Conservation (phyloP, 2,888 invertebrate genomes). For the Ormyrus nitidulus region DNA sequence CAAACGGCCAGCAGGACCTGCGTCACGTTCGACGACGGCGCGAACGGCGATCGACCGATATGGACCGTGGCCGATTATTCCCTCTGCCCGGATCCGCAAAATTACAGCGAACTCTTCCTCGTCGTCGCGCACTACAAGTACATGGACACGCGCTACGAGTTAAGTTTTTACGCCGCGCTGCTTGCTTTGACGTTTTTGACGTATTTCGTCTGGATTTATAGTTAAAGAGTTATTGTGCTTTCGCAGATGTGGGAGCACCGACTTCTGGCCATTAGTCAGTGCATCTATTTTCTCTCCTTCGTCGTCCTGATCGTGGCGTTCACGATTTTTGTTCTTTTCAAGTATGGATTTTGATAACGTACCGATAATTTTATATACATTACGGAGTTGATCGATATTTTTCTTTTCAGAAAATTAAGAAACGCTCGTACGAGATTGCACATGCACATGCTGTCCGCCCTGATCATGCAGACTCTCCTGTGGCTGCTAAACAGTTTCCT, state of each 20-base stretch:
- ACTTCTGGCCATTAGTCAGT: conserved; percentile 11
- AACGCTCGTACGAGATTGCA: conserved; percentile 37
- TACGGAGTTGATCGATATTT: too few species aligned
- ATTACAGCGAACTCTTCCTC: conserved; percentile 10
- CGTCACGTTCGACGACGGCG: conserved; percentile 1
- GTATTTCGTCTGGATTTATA: too few species aligned
- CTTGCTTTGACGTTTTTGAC: too few species aligned
- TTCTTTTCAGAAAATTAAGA: conserved; percentile 30
- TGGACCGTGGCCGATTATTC: conserved; percentile 33
- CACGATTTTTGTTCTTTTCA: conserved; percentile 20
- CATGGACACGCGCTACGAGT: neutral
- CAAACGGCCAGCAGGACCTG: conserved; percentile 41
- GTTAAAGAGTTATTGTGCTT: neutral
- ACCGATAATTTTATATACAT: neutral
- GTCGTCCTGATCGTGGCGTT: conserved; percentile 12
- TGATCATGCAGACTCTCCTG: conserved; percentile 15
- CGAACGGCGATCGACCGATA: neutral
- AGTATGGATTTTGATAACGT: neutral
- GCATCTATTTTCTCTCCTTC: conserved; percentile 21
- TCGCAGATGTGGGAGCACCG: conserved; percentile 32
- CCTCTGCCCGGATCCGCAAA: conserved; percentile 8
- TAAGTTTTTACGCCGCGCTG: conserved; percentile 1
- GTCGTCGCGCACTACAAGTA: neutral
- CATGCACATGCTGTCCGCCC: conserved; percentile 19
- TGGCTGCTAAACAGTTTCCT: conserved; percentile 33